Evolutionary conservation across 2,113 vertebrate genomes (phyloP).

Genomic region (Desmodus rotundus): DNA sequence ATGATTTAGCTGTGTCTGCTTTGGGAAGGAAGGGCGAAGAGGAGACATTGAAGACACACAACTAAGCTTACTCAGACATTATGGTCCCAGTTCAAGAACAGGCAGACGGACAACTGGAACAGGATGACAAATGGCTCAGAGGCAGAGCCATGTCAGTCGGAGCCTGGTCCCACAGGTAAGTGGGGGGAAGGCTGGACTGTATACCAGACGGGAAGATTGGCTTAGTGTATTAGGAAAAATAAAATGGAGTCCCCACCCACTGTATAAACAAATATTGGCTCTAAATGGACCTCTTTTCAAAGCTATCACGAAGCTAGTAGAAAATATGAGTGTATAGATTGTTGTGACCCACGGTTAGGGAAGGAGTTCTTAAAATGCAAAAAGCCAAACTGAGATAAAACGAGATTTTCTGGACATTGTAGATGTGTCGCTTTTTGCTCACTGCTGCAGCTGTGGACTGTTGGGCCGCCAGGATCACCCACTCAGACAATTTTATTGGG

Average conservation of each 20-base stretch:
- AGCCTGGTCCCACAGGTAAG: neutral
- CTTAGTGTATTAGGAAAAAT: neutral
- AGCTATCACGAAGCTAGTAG: neutral
- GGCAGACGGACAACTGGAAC: neutral
- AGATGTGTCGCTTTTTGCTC: neutral
- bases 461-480: neutral
- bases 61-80: neutral
- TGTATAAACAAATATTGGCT: neutral
- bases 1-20: neutral
- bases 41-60: neutral
- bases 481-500: neutral
- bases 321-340: neutral
- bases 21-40: conserved; percentile 7
- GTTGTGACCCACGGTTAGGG: neutral
- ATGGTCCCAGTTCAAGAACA: neutral
- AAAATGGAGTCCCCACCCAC: neutral
- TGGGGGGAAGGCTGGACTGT: neutral
- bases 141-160: neutral
- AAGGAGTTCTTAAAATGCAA: neutral
- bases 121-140: neutral
- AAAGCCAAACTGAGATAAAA: neutral
- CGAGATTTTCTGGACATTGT: neutral
- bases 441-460: neutral
- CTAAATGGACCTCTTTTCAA: neutral
- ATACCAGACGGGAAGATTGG: neutral